Conservation (phyloP, 2,113 vertebrate species). For the Calyptommatus sinebrachiatus region DNA sequence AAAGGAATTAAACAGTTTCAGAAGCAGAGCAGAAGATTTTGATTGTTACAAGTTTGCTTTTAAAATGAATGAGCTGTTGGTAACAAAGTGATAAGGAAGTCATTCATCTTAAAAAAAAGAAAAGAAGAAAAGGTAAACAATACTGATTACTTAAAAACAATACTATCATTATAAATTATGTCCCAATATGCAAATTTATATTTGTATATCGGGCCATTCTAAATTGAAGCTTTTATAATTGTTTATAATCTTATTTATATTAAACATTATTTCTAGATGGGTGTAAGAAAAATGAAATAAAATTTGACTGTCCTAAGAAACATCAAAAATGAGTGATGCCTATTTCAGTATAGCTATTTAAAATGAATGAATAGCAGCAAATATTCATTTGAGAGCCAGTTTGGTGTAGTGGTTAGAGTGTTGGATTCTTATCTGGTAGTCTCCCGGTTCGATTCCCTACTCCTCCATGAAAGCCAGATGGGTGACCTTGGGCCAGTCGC, state of each 20-base stretch:
- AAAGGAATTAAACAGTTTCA: conserved; percentile 67
- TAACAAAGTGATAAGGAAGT: conserved; percentile 51
- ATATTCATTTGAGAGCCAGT: too few relatives aligned
- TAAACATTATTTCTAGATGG: neutral
- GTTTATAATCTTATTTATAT: neutral
- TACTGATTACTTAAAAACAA: conserved; percentile 36
- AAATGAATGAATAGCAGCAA: neutral
- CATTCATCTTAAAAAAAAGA: conserved; percentile 25
- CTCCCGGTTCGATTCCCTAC: too few relatives aligned
- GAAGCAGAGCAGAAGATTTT: conserved; percentile 55
- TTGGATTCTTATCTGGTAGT: too few relatives aligned
- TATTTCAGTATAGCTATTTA: neutral
- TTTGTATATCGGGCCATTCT: too few relatives aligned
- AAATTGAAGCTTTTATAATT: neutral
- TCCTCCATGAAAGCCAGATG: too few relatives aligned
- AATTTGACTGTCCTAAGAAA: neutral
- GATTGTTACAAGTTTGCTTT: conserved; percentile 55
- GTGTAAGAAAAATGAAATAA: neutral
- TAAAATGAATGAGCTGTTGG: conserved; percentile 54
- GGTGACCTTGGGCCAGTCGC: too few relatives aligned
- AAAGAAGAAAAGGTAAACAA: neutral
- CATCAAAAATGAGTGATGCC: neutral
- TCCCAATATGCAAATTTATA: neutral
- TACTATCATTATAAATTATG: conserved; percentile 31
- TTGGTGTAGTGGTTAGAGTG: too few relatives aligned